Percentiles rank a stretch among this genome's conserved stretches.
Conservation (phyloP, 2,797 vertebrate genomes). For the Varecia variegata region DNA sequence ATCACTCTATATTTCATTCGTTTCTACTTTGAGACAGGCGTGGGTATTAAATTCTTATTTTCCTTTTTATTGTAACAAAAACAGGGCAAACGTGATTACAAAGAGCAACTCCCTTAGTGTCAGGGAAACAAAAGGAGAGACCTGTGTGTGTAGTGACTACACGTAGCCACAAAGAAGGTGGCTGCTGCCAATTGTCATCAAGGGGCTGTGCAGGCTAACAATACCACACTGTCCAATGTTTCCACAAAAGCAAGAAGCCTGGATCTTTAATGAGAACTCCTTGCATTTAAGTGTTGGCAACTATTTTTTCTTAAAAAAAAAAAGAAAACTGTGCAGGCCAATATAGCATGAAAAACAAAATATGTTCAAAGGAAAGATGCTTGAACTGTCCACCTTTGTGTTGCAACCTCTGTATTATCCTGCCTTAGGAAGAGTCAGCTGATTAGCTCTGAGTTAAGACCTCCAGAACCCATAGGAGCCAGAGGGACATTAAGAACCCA, state of each 20-base stretch:
- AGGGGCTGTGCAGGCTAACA: neutral
- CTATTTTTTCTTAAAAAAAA: neutral
- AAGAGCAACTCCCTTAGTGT: neutral
- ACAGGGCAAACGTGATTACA: neutral
- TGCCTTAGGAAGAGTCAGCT: neutral
- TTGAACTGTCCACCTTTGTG: neutral
- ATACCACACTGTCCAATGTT: neutral
- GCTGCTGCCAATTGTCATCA: neutral
- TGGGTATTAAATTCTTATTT: conserved; percentile 21
- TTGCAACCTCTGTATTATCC: neutral
- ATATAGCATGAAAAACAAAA: neutral
- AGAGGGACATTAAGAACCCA: neutral
- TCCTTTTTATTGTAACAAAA: conserved; percentile 35
- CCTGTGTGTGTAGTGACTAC: neutral
- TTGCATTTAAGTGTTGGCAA: conserved; percentile 3
- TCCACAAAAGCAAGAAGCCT: neutral
- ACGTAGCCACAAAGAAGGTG: neutral
- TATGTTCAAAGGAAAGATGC: neutral
- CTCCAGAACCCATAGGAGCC: neutral
- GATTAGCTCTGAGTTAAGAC: conserved; percentile 16
- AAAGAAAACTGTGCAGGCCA: neutral
- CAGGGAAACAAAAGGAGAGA: neutral
- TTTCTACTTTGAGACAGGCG: neutral
- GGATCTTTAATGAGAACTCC: neutral
- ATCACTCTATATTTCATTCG: neutral